A percentile compares a stretch with the other conserved stretches of the same genome.
Conservation (phyloP, 2,797 vertebrate species). For the Chrosomus eos region DNA sequence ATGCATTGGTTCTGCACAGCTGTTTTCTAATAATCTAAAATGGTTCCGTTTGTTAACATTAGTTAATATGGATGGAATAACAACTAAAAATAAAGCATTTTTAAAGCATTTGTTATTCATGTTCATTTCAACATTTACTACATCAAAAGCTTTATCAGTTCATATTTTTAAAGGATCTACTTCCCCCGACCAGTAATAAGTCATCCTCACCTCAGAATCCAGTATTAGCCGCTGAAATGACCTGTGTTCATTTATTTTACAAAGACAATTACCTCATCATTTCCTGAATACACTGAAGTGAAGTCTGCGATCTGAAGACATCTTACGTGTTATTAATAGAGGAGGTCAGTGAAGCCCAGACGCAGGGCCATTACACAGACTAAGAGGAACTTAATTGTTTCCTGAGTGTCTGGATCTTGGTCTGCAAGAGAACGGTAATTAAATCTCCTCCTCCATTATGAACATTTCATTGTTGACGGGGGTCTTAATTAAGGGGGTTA, state of each 20-base stretch:
- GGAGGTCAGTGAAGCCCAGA: slow-evolving; percentile 77
- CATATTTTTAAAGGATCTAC: not conserved
- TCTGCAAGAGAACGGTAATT: slow-evolving; percentile 75
- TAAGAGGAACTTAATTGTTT: slow-evolving; percentile 80
- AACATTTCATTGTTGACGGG: slow-evolving; percentile 67
- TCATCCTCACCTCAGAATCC: slow-evolving; percentile 46
- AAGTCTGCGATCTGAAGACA: slow-evolving; percentile 66
- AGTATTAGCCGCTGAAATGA: not conserved
- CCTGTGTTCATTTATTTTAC: slow-evolving; percentile 11
- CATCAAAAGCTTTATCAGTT: not conserved
- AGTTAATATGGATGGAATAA: not conserved
- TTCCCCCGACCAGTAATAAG: not conserved
- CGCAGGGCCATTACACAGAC: slow-evolving; percentile 77
- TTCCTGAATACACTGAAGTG: slow-evolving; percentile 66
- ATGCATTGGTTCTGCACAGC: not conserved
- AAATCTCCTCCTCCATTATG: slow-evolving; percentile 79
- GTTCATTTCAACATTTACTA: not conserved
- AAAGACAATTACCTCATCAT: slow-evolving; percentile 37
- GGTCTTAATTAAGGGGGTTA: slow-evolving; percentile 78
- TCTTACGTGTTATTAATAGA: slow-evolving; percentile 80
- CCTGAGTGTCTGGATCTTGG: slow-evolving; percentile 66
- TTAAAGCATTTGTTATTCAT: not conserved
- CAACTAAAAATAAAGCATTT: not conserved
- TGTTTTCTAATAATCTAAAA: not conserved
- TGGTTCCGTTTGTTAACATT: not conserved